Evolutionary conservation across 1,140 invertebrate species (phyloP).

Genomic region (Callitettix versicolor): DNA sequence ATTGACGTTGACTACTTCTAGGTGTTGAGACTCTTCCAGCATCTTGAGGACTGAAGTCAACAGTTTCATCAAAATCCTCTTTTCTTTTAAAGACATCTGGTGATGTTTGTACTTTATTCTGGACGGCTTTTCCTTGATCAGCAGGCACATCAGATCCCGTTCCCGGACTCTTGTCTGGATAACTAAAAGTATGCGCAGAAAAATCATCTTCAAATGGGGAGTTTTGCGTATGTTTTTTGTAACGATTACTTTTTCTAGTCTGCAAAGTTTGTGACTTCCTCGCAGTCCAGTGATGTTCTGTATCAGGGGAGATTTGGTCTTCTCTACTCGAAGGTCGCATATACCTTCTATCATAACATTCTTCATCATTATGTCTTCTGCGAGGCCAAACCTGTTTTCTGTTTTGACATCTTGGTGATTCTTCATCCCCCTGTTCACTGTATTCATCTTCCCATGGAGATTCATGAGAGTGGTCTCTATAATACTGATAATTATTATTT

Average conservation of each 20-base stretch:
- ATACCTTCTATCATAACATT: slow-evolving; percentile 7
- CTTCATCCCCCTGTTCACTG: slow-evolving; percentile 25
- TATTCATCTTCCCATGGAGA: slow-evolving; percentile 45
- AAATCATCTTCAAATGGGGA: slow-evolving; percentile 64
- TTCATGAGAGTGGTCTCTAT: slow-evolving; percentile 34
- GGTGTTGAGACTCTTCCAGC: slow-evolving; percentile 1
- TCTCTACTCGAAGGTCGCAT: slow-evolving; percentile 3
- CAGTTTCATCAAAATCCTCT: slow-evolving; percentile 6
- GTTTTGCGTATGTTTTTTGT: slow-evolving; percentile 32
- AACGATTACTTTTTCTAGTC: slow-evolving; percentile 12
- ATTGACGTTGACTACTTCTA: slow-evolving; percentile 37
- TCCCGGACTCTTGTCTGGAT: slow-evolving; percentile 22
- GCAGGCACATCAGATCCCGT: slow-evolving; percentile 25
- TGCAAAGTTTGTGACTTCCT: slow-evolving; percentile 20
- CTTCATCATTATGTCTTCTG: neutral
- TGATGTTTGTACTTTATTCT: slow-evolving; percentile 11
- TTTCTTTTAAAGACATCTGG: slow-evolving; percentile 10
- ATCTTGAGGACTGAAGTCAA: slow-evolving; percentile 6
- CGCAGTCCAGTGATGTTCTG: slow-evolving; percentile 34
- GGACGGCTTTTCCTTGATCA: slow-evolving; percentile 19
- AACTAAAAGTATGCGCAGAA: slow-evolving; percentile 31
- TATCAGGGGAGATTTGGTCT: slow-evolving; percentile 33
- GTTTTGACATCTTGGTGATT: slow-evolving; percentile 20
- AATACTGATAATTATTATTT: slow-evolving; percentile 33
- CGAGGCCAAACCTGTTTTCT: slow-evolving; percentile 18